Base-by-base conservation (phyloP, 2,888 invertebrate species). In the Prenolepis imparis region DNA sequence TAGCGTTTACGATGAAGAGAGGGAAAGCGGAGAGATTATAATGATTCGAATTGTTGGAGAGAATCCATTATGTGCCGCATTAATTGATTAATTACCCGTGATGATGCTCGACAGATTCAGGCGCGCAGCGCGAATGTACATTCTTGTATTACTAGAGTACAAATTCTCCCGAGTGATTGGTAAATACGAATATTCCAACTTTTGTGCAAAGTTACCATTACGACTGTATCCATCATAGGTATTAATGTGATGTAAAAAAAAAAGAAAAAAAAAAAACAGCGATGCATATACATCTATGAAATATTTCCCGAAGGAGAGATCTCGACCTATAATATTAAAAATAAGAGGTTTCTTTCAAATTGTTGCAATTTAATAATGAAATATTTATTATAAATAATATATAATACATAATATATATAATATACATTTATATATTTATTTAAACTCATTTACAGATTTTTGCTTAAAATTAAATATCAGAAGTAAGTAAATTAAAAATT, bases 111-210 rank as follows among this genome's bases (percentile, higher is more conserved):
- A 77, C 55, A n/a, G n/a, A 39, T 6, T 64, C 18, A 52, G 52
- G 36, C 41, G 41, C 55, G 67, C 36, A 36, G 24, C 21, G 39
- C 32, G 39, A 75, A 55, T 28, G 24, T 77, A 55, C 41, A 68
- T 77, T 77, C 85, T 85, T 84, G 84, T 83, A 82, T 86, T 87
- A 84, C 64, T 83, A 83, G 67, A 90, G 87, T 89, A 89, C 89
- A 90, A 89, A 90, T 88, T 82, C 61, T 82, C 66, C 52, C 24
- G 72, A 74, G 82, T 85, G 70, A 84, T 82, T 64, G 24, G 24
- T 66, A 83, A 80, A 44, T 52, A 63, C 55, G 74, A 85, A 70
- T 86, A 88, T 85, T 86, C 57, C 55, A 55, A 64, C 55, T 85
- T 52, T 52, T 72, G 36, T 36, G 66, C 39, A 39, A 85, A 78